Evolutionary conservation across 2,797 vertebrate species (phyloP).

Genomic region (Catostomus latipinnis): DNA sequence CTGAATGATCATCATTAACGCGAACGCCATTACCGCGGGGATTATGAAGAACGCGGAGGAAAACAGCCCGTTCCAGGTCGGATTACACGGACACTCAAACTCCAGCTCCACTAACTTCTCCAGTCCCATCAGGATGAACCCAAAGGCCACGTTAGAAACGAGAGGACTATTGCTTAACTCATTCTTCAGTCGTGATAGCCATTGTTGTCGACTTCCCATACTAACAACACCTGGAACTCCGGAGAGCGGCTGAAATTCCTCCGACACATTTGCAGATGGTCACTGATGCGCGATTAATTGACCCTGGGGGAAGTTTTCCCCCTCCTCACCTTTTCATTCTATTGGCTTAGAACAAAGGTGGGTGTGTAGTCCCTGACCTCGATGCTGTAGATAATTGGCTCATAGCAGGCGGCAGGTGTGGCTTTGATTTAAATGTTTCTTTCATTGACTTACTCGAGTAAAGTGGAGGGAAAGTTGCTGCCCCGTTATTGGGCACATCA

Average conservation of each 20-base stretch:
- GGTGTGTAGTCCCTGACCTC: slow-evolving; percentile 71
- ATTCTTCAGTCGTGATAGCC: slow-evolving; percentile 82
- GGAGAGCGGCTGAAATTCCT: slow-evolving; percentile 71
- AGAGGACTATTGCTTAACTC: slow-evolving; percentile 82
- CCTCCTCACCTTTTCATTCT: slow-evolving; percentile 75
- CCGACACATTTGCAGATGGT: slow-evolving; percentile 79
- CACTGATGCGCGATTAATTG: slow-evolving; percentile 77
- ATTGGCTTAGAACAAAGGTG: slow-evolving; percentile 78
- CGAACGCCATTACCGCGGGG: slow-evolving; percentile 80
- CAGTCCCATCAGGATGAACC: slow-evolving; percentile 81
- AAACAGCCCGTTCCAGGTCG: slow-evolving; percentile 78
- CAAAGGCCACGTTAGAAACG: slow-evolving; percentile 80
- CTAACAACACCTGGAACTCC: slow-evolving; percentile 72
- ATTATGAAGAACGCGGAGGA: slow-evolving; percentile 81
- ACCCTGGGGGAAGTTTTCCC: slow-evolving; percentile 75
- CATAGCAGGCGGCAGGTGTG: slow-evolving; percentile 70
- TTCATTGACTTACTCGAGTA: slow-evolving; percentile 70
- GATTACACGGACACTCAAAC: slow-evolving; percentile 81
- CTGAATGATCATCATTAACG: slow-evolving; percentile 80
- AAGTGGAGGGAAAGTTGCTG: slow-evolving; percentile 77
- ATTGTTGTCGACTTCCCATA: slow-evolving; percentile 82
- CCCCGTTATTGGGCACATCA: slow-evolving; percentile 40
- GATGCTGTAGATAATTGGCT: slow-evolving; percentile 71
- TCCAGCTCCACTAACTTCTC: slow-evolving; percentile 82
- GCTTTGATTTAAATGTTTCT: slow-evolving; percentile 76